These are phyloP conservation scores for Meta bourneti DNA, from an alignment of 2,888 invertebrate genomes.

Conservation along the genomic window DNA sequence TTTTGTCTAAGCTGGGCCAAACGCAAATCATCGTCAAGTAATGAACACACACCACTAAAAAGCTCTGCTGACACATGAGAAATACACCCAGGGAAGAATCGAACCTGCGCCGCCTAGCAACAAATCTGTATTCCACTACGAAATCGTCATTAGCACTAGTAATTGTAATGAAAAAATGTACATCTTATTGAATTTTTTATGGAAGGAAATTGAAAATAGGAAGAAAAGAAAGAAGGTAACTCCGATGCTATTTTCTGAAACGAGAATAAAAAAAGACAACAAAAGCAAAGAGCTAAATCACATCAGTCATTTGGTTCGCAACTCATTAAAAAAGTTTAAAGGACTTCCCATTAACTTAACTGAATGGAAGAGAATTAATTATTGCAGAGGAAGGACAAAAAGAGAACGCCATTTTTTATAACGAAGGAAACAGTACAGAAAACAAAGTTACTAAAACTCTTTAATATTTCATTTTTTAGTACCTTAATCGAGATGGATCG, in stretches of 20 bases:
- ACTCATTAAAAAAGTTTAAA: constrained; percentile 1
- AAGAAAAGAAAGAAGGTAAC: background rate
- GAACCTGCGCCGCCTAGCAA: background rate
- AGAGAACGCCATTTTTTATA: background rate
- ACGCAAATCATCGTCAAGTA: too few species aligned
- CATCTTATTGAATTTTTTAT: background rate
- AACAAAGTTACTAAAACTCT: too few species aligned
- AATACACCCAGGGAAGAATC: too few species aligned
- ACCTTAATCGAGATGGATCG: too few species aligned
- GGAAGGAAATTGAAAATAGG: background rate
- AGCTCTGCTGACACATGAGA: too few species aligned
- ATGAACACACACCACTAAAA: too few species aligned
- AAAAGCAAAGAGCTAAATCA: background rate
- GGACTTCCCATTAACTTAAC: background rate
- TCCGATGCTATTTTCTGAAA: background rate
- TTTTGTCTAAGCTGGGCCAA: too few species aligned
- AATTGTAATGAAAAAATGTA: background rate
- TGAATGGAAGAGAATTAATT: background rate
- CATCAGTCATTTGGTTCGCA: background rate
- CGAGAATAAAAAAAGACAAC: background rate
- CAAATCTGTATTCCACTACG: background rate
- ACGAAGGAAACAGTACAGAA: background rate
- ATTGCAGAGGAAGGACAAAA: background rate
- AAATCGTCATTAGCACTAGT: background rate
- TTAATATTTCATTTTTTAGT: too few species aligned